phyloP scores from a whole-genome alignment of 2,797 vertebrate genomes.

The Taeniopygia guttata region DNA sequence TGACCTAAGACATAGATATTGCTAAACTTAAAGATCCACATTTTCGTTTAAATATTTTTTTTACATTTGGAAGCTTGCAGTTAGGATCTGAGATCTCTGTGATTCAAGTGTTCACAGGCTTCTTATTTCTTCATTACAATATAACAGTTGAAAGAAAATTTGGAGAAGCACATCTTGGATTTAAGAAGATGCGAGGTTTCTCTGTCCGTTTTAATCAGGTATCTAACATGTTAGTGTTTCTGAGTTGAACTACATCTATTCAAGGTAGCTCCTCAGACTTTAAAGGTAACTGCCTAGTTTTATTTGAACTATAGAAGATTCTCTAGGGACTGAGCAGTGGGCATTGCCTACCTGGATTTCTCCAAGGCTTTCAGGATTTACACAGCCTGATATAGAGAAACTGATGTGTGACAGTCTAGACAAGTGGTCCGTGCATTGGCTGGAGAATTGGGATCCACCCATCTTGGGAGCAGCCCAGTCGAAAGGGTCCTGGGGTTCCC shows the following conservation, averaged over 20 bases:
- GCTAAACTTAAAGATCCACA: neutral
- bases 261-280: neutral
- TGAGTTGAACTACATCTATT: neutral
- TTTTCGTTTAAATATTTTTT: neutral
- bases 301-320: neutral
- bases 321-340: neutral
- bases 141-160: neutral
- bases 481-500: neutral
- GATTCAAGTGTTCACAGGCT: neutral
- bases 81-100: neutral
- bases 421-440: too few relatives aligned
- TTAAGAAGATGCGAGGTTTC: rapidly evolving
- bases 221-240: neutral
- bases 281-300: neutral
- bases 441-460: neutral
- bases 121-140: neutral
- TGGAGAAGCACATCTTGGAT: neutral
- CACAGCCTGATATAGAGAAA: neutral
- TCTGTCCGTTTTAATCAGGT: neutral
- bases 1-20: neutral
- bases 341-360: neutral
- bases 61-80: neutral
- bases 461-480: neutral
- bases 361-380: neutral
- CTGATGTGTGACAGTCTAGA: neutral